Conservation (phyloP, 2,888 invertebrate genomes). For the Torymus texanus region DNA sequence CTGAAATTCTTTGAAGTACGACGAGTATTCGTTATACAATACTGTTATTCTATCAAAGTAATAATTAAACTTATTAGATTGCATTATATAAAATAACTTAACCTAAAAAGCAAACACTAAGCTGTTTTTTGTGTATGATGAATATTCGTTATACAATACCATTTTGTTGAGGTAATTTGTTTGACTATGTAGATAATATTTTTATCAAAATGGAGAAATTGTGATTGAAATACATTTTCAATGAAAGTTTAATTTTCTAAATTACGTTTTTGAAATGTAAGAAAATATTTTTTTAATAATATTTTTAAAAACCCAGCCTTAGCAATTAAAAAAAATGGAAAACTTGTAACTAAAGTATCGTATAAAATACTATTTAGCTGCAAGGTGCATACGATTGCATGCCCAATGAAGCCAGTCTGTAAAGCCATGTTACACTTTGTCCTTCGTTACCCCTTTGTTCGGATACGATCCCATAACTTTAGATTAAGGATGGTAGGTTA, state of each 20-base stretch:
- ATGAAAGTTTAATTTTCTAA: constrained; percentile 51
- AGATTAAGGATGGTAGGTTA: constrained; percentile 53
- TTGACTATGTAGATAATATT: constrained; percentile 50
- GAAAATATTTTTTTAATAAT: constrained; percentile 54
- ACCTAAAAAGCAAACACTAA: constrained; percentile 29
- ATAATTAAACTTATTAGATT: constrained; percentile 25
- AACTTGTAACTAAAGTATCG: constrained; percentile 48
- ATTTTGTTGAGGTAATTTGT: constrained; percentile 46
- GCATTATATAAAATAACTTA: constrained; percentile 34
- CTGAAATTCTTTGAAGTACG: constrained; percentile 37
- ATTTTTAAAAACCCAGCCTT: constrained; percentile 45
- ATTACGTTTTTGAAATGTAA: constrained; percentile 47
- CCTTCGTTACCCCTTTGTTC: constrained; percentile 55
- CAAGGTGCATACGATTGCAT: constrained; percentile 52
- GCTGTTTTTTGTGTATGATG: constrained; percentile 31
- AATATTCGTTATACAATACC: constrained; percentile 49
- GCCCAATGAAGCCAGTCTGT: constrained; percentile 51
- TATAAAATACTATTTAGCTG: constrained; percentile 42
- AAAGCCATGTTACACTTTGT: constrained; percentile 56
- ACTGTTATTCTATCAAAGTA: constrained; percentile 26
- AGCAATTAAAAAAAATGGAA: constrained; percentile 31
- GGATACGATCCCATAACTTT: constrained; percentile 48
- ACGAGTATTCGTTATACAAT: constrained; percentile 48
- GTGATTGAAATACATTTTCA: constrained; percentile 25
- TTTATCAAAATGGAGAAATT: constrained; percentile 42